Base-by-base conservation (phyloP, 2,113 vertebrate genomes). In the Galbula dea region DNA sequence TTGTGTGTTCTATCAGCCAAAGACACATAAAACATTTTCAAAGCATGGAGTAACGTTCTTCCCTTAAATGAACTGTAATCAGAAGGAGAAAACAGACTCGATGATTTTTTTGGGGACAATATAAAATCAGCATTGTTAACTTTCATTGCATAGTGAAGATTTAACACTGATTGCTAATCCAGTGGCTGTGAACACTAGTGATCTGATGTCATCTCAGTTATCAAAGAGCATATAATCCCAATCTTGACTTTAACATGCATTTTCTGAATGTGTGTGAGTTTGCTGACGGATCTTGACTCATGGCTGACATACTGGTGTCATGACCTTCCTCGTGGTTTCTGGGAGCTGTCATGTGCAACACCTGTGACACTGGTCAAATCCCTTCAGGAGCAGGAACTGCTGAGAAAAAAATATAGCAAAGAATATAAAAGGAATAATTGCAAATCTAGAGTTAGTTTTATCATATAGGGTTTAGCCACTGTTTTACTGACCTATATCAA, bases 1-100 rank as follows among this genome's bases (percentile, higher is more conserved):
- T 96, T 97, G 94, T 96, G 87, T 97, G 92, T 97, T 98, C 97
- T 96, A 93, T 97, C 97, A 97, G 92, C 83, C 59, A 76, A 97
- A 97, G 93, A 95, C 91, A 96, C 88, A 97, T 95, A 96, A 97
- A 97, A 97, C 76, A 97, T 97, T 97, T 96, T 97, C 96, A 94
- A 96, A 86, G 83, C 91, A 95, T 77, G 84, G 58, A 96, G 86
- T 92, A 97, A 95, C 72, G 80, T 96, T 97, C 97, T 97, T 92
- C 71, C 89, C 96, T 95, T 96, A 97, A 97, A 93, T 97, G 95
- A 97, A 96, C 94, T 96, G 92, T 94, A 96, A 97, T 97, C 94
- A 97, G 97, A 97, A 95, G 94, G 94, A 89, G 90, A 96, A 98
- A 98, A 97, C 94, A 97, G 90, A 94, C 73, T 84, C 4, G 54